Conservation (phyloP, 1,140 invertebrate genomes). For the Propsilocerus akamusi region DNA sequence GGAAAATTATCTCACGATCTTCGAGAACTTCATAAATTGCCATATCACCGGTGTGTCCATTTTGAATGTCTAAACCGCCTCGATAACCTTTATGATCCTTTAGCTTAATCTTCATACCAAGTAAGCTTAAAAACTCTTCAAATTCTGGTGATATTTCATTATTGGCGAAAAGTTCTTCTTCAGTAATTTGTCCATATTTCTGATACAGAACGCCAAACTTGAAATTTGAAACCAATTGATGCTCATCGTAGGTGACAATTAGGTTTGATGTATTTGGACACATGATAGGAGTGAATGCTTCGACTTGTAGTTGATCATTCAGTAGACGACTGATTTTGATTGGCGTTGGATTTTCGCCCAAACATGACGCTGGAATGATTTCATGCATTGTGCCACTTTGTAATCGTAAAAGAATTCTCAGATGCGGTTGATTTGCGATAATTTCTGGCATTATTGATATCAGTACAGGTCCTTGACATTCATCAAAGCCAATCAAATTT, state of each 20-base stretch:
- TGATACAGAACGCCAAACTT: constrained; percentile 98
- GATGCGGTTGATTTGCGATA: constrained; percentile 69
- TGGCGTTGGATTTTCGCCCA: constrained; percentile 52
- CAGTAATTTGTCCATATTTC: constrained; percentile 79
- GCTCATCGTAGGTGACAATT: constrained; percentile 90
- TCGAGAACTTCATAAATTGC: constrained; percentile 81
- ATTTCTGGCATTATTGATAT: constrained; percentile 81
- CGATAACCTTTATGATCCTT: constrained; percentile 91
- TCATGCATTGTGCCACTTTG: constrained; percentile 70
- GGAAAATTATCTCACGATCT: constrained; percentile 88
- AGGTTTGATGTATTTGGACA: constrained; percentile 75
- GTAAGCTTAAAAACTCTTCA: constrained; percentile 75
- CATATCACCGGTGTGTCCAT: constrained; percentile 83
- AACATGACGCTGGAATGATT: constrained; percentile 46
- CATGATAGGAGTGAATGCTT: constrained; percentile 70
- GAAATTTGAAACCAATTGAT: constrained; percentile 85
- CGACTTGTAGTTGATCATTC: constrained; percentile 74
- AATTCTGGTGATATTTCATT: constrained; percentile 70
- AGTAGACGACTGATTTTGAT: constrained; percentile 74
- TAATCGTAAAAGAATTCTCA: constrained; percentile 65
- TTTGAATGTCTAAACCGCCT: constrained; percentile 81
- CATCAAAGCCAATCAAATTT: constrained; percentile 76
- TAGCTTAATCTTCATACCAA: constrained; percentile 73
- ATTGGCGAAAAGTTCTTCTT: constrained; percentile 89
- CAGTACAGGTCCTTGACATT: constrained; percentile 69